Base-by-base conservation (phyloP, 2,797 vertebrate genomes). In the Pristis pectinata region DNA sequence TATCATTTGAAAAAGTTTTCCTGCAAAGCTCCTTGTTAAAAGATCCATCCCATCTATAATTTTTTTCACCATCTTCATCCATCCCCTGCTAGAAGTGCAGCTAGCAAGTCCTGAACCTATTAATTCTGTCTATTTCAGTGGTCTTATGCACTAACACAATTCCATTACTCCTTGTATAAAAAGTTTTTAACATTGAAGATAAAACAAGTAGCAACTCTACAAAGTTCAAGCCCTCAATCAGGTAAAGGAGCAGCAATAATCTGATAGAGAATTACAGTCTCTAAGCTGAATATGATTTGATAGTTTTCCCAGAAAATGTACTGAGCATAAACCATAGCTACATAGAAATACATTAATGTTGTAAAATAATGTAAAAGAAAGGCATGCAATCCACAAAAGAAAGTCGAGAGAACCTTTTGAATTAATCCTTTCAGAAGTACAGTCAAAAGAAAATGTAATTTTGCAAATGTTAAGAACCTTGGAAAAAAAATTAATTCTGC, bases 401-500 rank as follows among this genome's bases (percentile, higher is more conserved):
- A 94, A 76, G 72, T 94, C 17, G 72, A 76, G 30, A 70, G 92
- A 94, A 94, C 70, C 64, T 76, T 53, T 56, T 94, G 70, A 94
- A 94, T 94, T 94, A 94, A 94, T 94, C 92, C 61, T 94, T 94
- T 94, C 92, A 94, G 70, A 53, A 76, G 24, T n/a, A 49, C 76
- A 34, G 19, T 53, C 41, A 74, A 94, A 93, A 74, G 64, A 72
- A 94, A 94, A 94, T 94, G 92, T 94, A 74, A 94, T 94, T 72
- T 76, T 76, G 49, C 70, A 94, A 76, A 53, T 94, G 92, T 94
- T 74, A 94, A 94, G 70, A 76, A 76, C 92, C 41, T 94, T 94
- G 37, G 70, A 76, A 93, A 56, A 93, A 44, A 56, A 94, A 94
- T 74, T 94, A 72, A 72, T 76, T 94, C 92, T 53, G 67, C 72